phyloP scores from a whole-genome alignment of 1,140 invertebrate genomes.

The Drosophila punjabiensis region DNA sequence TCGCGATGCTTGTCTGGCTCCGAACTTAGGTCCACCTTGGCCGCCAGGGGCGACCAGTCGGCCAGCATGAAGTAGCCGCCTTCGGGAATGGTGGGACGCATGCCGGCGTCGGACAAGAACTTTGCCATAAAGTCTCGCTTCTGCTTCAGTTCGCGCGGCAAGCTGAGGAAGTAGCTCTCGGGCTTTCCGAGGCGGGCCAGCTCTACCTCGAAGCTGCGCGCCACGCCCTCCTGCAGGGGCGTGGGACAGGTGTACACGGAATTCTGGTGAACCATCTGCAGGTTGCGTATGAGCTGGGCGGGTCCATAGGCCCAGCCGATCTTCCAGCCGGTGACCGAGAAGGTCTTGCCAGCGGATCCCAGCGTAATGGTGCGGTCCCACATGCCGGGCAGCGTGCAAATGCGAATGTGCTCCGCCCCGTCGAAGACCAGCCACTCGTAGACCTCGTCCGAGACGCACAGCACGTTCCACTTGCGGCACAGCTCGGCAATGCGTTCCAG shows the following conservation, averaged over 20 bases:
- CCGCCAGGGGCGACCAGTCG: conserved; percentile 92
- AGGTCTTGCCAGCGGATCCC: conserved; percentile 98
- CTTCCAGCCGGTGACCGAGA: conserved; percentile 99
- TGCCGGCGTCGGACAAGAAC: conserved; percentile 92
- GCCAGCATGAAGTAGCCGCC: conserved; percentile 99
- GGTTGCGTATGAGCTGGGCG: conserved; percentile 91
- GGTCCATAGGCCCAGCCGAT: conserved; percentile 98
- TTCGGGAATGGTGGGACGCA: conserved; percentile 96
- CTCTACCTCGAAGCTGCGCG: conserved; percentile 95
- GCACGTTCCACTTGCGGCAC: conserved; percentile 96
- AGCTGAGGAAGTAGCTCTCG: conserved; percentile 94
- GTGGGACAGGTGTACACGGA: conserved; percentile 96
- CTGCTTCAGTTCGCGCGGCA: conserved; percentile 91
- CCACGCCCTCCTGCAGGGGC: conserved; percentile 96
- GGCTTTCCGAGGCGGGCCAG: conserved; percentile 89
- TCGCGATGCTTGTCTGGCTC: conserved; percentile 92
- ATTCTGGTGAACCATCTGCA: conserved; percentile 97
- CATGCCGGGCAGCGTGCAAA: conserved; percentile 97
- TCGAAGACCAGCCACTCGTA: conserved; percentile 99
- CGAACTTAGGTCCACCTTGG: conserved; percentile 88
- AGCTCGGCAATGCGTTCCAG: conserved; percentile 93
- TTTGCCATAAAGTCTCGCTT: conserved; percentile 95
- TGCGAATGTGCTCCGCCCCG: conserved; percentile 94
- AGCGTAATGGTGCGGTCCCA: conserved; percentile 99
- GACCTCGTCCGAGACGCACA: conserved; percentile 98